These are phyloP conservation scores for Neomicropteryx cornuta DNA, from an alignment of 1,140 invertebrate genomes.

Conservation along the genomic window DNA sequence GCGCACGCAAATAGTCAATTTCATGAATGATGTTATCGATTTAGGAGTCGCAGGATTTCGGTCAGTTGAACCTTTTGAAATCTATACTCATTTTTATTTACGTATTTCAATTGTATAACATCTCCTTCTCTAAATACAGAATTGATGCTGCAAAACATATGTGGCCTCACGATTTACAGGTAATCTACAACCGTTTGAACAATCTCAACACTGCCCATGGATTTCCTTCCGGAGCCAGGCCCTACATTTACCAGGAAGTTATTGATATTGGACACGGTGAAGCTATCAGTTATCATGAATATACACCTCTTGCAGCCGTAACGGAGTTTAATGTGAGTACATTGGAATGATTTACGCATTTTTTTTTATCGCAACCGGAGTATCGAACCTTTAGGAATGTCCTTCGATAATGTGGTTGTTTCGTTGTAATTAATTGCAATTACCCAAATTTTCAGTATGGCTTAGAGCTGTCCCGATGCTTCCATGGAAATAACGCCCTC, in stretches of 20 bases:
- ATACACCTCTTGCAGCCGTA: conserved; percentile 48
- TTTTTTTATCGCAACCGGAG: too few relatives aligned
- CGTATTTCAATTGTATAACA: too few relatives aligned
- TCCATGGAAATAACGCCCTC: conserved; percentile 24
- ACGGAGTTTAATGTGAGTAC: conserved; percentile 61
- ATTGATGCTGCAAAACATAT: conserved; percentile 63
- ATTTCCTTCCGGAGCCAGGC: conserved; percentile 38
- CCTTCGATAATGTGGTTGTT: too few relatives aligned
- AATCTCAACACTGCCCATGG: conserved; percentile 42
- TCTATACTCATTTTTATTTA: neutral
- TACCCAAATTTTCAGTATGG: too few relatives aligned
- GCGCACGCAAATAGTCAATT: conserved; percentile 45
- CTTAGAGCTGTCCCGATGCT: conserved; percentile 26
- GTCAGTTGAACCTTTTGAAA: conserved; percentile 12
- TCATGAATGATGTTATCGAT: conserved; percentile 50
- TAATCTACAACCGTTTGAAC: conserved; percentile 25
- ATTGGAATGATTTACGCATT: too few relatives aligned
- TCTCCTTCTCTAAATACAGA: too few relatives aligned
- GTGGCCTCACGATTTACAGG: conserved; percentile 50
- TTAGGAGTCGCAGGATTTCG: conserved; percentile 64
- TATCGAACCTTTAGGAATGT: too few relatives aligned
- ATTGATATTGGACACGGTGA: conserved; percentile 52
- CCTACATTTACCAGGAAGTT: conserved; percentile 69
- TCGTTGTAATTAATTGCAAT: too few relatives aligned
- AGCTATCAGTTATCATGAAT: conserved; percentile 36